Conservation (phyloP, 1,140 invertebrate genomes). For the Pseudomyrmex gracilis region DNA sequence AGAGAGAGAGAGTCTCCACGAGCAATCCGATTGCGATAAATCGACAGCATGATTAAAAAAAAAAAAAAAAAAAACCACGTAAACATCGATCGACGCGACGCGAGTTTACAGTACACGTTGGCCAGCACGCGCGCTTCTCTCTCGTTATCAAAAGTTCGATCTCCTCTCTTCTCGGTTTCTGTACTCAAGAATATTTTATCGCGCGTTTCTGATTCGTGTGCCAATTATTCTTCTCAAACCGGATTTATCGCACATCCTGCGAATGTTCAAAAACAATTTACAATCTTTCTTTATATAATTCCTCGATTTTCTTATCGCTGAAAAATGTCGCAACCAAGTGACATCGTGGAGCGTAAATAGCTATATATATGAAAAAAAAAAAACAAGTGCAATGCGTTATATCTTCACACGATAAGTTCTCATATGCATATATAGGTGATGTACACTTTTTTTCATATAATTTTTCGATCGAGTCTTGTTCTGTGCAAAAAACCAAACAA, state of each 20-base stretch:
- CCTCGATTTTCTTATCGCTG: not conserved
- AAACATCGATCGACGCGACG: conserved; percentile 30
- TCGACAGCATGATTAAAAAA: conserved; percentile 4
- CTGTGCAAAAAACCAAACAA: conserved; percentile 4
- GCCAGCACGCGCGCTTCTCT: not conserved
- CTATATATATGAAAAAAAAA: not conserved
- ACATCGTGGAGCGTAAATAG: not conserved
- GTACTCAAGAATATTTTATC: conserved; percentile 36
- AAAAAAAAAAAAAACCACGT: conserved; percentile 16
- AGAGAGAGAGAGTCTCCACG: not conserved
- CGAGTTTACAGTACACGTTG: conserved; percentile 9
- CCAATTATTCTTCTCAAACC: conserved; percentile 36
- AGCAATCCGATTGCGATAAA: conserved; percentile 19
- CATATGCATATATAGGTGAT: too few relatives aligned
- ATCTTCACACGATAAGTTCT: too few relatives aligned
- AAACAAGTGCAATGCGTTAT: not conserved
- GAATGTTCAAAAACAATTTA: conserved; percentile 33
- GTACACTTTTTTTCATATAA: not conserved
- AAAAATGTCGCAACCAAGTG: conserved; percentile 11
- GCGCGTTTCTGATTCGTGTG: not conserved
- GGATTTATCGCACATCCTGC: not conserved
- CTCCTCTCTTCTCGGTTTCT: not conserved
- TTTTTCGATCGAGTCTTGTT: not conserved
- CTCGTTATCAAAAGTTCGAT: conserved; percentile 24
- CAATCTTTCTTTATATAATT: conserved; percentile 4